Percentiles rank a stretch among this genome's conserved stretches.
Evolutionary conservation across 2,797 vertebrate species (phyloP).

Genomic region (Chelonia mydas): DNA sequence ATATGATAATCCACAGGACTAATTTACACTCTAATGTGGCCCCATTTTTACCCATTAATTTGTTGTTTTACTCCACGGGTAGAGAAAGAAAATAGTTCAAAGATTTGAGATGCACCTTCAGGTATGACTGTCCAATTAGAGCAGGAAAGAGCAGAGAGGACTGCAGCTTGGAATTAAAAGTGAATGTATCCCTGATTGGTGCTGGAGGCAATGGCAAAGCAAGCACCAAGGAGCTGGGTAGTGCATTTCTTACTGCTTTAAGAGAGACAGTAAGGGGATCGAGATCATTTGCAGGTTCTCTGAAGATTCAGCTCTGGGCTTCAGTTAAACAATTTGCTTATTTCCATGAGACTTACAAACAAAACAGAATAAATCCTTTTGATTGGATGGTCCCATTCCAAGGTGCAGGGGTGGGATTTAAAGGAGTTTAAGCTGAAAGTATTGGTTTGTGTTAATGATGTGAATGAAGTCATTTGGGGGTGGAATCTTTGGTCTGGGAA

Average conservation of each 20-base stretch:
- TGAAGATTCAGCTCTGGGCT: not conserved
- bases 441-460: not conserved
- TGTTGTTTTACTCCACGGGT: not conserved
- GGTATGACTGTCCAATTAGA: not conserved
- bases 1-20: not conserved
- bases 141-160: not conserved
- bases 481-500: rapidly evolving
- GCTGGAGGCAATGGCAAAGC: not conserved
- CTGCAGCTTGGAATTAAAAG: not conserved
- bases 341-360: not conserved
- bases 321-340: not conserved
- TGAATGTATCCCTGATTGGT: not conserved
- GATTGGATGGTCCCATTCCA: not conserved
- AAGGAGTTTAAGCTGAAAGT: not conserved
- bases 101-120: not conserved
- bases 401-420: slow-evolving; percentile 21
- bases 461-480: not conserved
- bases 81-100: not conserved
- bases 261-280: not conserved
- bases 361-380: not conserved
- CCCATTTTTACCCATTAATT: rapidly evolving
- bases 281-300: not conserved
- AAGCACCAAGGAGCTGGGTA: not conserved
- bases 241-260: slow-evolving; percentile 35
- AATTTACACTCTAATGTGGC: rapidly evolving